phyloP scores from a whole-genome alignment of 2,113 vertebrate species.

The Saccopteryx leptura region DNA sequence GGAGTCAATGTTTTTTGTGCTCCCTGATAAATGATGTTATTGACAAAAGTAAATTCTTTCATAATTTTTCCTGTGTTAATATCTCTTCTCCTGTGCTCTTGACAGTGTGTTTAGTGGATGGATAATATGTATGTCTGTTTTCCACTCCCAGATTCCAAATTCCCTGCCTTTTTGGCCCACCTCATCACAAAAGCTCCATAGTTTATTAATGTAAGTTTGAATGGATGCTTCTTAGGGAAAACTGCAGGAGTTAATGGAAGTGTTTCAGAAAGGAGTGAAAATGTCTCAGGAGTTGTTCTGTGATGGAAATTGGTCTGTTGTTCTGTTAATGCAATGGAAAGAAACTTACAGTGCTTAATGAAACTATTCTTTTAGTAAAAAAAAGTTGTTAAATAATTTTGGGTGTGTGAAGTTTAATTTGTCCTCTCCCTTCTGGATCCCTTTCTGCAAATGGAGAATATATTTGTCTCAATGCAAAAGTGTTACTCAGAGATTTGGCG shows the following conservation, averaged over 20 bases:
- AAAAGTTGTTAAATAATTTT: conserved; percentile 59
- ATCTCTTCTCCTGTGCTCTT: conserved; percentile 84
- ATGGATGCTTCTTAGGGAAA: conserved; percentile 85
- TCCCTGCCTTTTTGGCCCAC: conserved; percentile 83
- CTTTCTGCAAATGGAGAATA: conserved; percentile 55
- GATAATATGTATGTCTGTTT: conserved; percentile 86
- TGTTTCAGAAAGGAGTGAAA: conserved; percentile 81
- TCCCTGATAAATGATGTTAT: conserved; percentile 80
- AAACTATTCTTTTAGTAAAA: conserved; percentile 90
- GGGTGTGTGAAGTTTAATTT: conserved; percentile 72
- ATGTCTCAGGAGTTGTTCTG: conserved; percentile 85
- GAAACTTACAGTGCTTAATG: conserved; percentile 90
- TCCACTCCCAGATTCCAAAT: conserved; percentile 82
- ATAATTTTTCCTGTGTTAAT: conserved; percentile 82
- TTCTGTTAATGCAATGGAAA: conserved; percentile 86
- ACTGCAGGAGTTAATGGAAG: conserved; percentile 76
- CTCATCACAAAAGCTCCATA: conserved; percentile 86
- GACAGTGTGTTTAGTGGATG: conserved; percentile 87
- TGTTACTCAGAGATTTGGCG: conserved; percentile 1
- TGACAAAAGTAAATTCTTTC: conserved; percentile 78
- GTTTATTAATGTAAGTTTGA: conserved; percentile 89
- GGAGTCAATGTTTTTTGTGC: conserved; percentile 77
- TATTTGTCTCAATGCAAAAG: conserved; percentile 55
- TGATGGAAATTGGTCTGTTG: conserved; percentile 83
- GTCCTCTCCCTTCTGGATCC: conserved; percentile 40